phyloP scores from a whole-genome alignment of 2,113 vertebrate genomes.

The Ranitomeya variabilis region DNA sequence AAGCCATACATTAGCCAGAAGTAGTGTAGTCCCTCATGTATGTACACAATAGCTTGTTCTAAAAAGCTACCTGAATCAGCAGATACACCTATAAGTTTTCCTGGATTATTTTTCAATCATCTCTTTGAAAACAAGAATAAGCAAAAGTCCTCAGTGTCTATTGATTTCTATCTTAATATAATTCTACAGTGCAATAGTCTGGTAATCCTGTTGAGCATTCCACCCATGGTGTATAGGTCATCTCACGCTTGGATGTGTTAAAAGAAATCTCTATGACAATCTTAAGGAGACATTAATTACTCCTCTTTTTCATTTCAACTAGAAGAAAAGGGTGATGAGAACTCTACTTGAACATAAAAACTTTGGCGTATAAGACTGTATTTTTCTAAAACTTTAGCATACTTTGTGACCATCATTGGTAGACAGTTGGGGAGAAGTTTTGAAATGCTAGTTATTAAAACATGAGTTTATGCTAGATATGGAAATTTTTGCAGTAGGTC shows the following conservation, averaged over 20 bases:
- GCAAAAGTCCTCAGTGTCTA: background rate
- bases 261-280: conserved; percentile 35
- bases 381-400: background rate
- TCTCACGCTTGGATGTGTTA: conserved; percentile 42
- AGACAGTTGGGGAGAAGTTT: conserved; percentile 9
- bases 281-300: conserved; percentile 33
- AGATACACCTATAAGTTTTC: too few relatives aligned
- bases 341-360: conserved; percentile 19
- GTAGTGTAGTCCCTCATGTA: too few relatives aligned
- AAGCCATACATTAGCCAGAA: too few relatives aligned
- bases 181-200: conserved; percentile 24
- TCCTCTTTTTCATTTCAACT: background rate
- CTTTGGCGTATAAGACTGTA: background rate
- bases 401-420: background rate
- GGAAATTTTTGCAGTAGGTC: conserved; percentile 35
- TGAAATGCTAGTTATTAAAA: conserved; percentile 6
- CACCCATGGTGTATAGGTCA: conserved; percentile 47
- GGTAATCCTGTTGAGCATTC: conserved; percentile 28
- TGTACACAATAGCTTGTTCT: too few relatives aligned
- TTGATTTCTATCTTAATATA: conserved; percentile 35
- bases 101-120: background rate
- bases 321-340: background rate
- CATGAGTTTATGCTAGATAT: conserved; percentile 25
- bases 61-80: too few relatives aligned
- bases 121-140: background rate